Percentiles rank a stretch among this genome's conserved stretches.
Evolutionary conservation across 1,140 invertebrate species (phyloP).

Genomic region (Ruditapes philippinarum): DNA sequence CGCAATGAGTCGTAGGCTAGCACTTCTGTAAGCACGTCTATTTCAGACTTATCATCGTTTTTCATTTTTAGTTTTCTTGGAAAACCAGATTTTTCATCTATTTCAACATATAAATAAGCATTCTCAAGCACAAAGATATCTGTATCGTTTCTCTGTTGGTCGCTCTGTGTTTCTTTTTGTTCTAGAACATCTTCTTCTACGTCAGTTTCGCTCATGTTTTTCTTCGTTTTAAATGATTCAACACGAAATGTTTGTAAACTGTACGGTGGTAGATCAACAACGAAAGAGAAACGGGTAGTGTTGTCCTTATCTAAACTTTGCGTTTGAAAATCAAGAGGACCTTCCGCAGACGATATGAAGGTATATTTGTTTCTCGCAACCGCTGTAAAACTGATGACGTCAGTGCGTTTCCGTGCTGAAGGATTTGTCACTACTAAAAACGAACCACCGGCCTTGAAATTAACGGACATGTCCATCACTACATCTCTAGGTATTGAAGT

Average conservation of each 20-base stretch:
- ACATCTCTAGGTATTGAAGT: not conserved
- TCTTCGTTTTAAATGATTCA: not conserved
- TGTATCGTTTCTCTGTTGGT: not conserved
- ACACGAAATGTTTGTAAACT: slow-evolving; percentile 24
- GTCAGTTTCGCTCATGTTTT: not conserved
- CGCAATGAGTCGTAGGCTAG: slow-evolving; percentile 18
- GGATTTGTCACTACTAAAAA: slow-evolving; percentile 42
- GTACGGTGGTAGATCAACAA: not conserved
- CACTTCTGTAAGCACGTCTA: slow-evolving; percentile 77
- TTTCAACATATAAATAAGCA: slow-evolving; percentile 5
- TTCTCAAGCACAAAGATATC: slow-evolving; percentile 22
- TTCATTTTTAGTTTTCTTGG: slow-evolving; percentile 15
- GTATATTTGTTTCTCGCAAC: not conserved
- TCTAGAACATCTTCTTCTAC: not conserved
- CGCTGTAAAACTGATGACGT: slow-evolving; percentile 34
- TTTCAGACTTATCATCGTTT: slow-evolving; percentile 61
- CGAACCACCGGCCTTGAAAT: not conserved
- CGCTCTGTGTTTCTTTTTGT: not conserved
- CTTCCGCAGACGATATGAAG: not conserved
- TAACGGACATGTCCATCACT: not conserved
- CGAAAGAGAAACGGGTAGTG: not conserved
- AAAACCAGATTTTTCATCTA: slow-evolving; percentile 34
- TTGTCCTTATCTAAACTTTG: not conserved
- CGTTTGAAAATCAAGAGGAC: not conserved
- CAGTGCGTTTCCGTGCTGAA: slow-evolving; percentile 12